Conservation (phyloP, 2,888 invertebrate genomes). For the Orthonevra nobilis region DNA sequence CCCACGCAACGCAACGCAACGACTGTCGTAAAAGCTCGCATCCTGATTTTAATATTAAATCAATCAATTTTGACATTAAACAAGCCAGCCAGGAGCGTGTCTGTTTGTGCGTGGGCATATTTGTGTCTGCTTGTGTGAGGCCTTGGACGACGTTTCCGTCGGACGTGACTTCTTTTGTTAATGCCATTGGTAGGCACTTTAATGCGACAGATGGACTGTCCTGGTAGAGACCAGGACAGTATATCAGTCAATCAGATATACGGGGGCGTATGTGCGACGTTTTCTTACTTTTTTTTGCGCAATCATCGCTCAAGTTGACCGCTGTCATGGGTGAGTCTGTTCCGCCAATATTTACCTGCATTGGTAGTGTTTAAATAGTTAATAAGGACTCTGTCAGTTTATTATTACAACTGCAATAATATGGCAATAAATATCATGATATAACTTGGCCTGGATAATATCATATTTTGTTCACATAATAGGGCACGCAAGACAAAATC, state of each 20-base stretch:
- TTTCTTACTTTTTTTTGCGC: slow-evolving; percentile 18
- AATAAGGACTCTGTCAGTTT: slow-evolving; percentile 1
- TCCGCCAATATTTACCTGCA: slow-evolving; percentile 45
- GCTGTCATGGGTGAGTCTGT: too few relatives aligned
- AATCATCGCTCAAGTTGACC: too few relatives aligned
- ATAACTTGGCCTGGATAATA: too few relatives aligned
- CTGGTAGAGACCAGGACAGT: too few relatives aligned
- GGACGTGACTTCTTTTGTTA: slow-evolving; percentile 57
- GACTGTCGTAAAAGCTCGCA: too few relatives aligned
- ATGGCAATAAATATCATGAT: neutral
- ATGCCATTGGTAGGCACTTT: slow-evolving; percentile 40
- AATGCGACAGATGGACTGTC: slow-evolving; percentile 20
- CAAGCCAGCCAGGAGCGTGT: too few relatives aligned
- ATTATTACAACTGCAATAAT: slow-evolving; percentile 13
- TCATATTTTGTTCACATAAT: too few relatives aligned
- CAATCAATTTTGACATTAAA: too few relatives aligned
- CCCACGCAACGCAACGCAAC: too few relatives aligned
- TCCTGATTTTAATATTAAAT: too few relatives aligned
- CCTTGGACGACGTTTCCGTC: slow-evolving; percentile 22
- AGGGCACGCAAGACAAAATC: too few relatives aligned
- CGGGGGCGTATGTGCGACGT: slow-evolving; percentile 39
- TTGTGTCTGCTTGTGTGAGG: slow-evolving; percentile 1
- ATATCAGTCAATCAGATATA: neutral
- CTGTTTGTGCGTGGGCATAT: neutral
- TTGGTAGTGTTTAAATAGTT: slow-evolving; percentile 53